These are phyloP conservation scores for Synergus laeviventris DNA, from an alignment of 2,888 invertebrate genomes.

Conservation along the genomic window DNA sequence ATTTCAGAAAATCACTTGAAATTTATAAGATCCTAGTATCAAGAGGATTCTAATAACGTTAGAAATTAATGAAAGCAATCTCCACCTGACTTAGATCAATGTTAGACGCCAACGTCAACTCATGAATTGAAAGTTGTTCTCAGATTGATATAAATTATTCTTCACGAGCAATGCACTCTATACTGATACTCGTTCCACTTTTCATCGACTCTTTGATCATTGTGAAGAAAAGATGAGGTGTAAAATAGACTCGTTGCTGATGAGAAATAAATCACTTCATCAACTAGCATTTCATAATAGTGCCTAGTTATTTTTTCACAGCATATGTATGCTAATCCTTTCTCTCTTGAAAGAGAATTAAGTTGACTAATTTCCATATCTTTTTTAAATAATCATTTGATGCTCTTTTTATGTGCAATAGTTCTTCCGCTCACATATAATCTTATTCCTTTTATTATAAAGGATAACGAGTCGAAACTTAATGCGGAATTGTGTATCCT, in stretches of 20 bases:
- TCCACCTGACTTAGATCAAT: slow-evolving; percentile 27
- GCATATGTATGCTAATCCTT: background rate
- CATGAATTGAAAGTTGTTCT: slow-evolving; percentile 28
- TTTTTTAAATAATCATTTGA: background rate
- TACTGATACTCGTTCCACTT: slow-evolving; percentile 31
- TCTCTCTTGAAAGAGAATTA: slow-evolving; percentile 16
- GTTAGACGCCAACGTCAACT: slow-evolving; percentile 26
- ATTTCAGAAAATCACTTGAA: no score
- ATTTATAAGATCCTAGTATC: no score
- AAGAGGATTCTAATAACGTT: background rate
- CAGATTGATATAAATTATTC: slow-evolving; percentile 25
- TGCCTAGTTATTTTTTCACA: slow-evolving; percentile 3
- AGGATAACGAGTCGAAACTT: slow-evolving; percentile 31
- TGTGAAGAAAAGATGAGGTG: slow-evolving; percentile 23
- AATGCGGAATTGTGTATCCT: slow-evolving; percentile 27
- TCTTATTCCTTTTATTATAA: slow-evolving; percentile 14
- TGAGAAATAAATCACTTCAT: slow-evolving; percentile 32
- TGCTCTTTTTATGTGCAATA: background rate
- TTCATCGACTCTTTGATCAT: slow-evolving; percentile 2
- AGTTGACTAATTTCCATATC: slow-evolving; percentile 21
- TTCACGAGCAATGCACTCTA: slow-evolving; percentile 18
- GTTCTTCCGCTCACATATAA: slow-evolving; percentile 33
- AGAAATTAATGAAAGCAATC: slow-evolving; percentile 9
- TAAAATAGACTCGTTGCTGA: slow-evolving; percentile 22
- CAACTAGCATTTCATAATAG: slow-evolving; percentile 13